Evolutionary conservation across 2,888 invertebrate species (phyloP), one percentile per base, ranked within the genome.

Genomic region (Adelognathus sp.): DNA sequence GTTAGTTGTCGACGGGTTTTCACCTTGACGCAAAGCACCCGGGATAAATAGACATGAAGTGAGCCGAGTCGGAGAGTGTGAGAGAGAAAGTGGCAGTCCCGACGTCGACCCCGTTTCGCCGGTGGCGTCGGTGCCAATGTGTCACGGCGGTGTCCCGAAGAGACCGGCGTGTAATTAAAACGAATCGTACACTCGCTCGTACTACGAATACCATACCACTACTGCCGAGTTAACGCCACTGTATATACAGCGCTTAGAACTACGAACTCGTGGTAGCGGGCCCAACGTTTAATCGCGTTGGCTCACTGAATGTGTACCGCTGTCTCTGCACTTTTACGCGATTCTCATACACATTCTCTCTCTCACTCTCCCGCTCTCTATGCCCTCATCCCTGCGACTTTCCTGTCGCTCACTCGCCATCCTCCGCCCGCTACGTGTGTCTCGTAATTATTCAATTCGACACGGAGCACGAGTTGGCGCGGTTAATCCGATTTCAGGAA

Each of bases 221-320:
- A 41, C 54, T 11, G 9, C 46, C 7, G 52, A 52, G 60, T 60
- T 31, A 36, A n/a, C 31, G 21, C 21, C 11, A 27, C 41, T n/a
- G 27, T 69, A 58, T 18, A 41, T 64, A 54, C 24, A 39, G 50
- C 41, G 50, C 27, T 36, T 36, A 29, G 60, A 50, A 36, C 52
- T 50, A 54, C 56, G 52, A 66, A 50, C 75, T 16, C 76, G 76
- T 36, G 69, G 60, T 78, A 66, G 76, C 74, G 73, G 50, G 63
- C 69, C 21, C 36, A 73, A 77, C 77, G 76, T 83, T 85, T 84
- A 85, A 83, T 85, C 82, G 85, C 84, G 81, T 83, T 81, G 80
- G 79, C 63, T 72, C 69, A 56, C 76, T 54, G 76, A 77, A 36
- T 36, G 77, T 76, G 77, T 77, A 81, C 82, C 81, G 71, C 80